Base-by-base conservation (phyloP, 2,113 vertebrate genomes). In the Vidua chalybeata region DNA sequence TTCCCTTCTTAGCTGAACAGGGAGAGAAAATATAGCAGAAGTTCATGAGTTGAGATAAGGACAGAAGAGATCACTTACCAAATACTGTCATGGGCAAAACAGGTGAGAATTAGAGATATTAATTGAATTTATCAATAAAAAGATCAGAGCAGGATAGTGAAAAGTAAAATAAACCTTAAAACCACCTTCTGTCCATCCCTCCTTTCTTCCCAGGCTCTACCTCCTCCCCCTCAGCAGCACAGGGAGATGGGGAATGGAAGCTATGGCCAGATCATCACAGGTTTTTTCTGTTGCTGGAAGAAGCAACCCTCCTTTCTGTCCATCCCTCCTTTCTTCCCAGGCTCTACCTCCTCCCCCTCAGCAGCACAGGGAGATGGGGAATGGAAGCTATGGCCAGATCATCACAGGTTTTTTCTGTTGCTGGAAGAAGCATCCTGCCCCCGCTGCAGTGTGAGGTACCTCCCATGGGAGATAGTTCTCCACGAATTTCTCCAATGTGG, bases 391-490 rank as follows among this genome's bases (percentile, higher is more conserved):
- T 45, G 21, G 5, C 30, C 21, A 37, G 39, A 7, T 31, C 21
- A 45, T 73, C 39, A 45, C 33, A 63, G 46, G 13, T 8, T 63
- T 17, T 7, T 31, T 48, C 56, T 31, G 67, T 21, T 26, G 26
- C 46, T 62, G 26, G 15, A 33, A 54, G 8, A 21, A 12, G 56
- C 72, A 33, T 54, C 68, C 48, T 72, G 39, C 10, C 27, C 56
- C 27, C 45, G 48, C 39, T 62, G 46, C 33, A 72, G 20, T 6
- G 33, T n/a, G 30, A 15, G 24, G 12, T 28, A 3, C 2, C 4
- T 41, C 35, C 15, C 54, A 69, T 0, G 0, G 23, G 45, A 69
- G 14, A 69, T 11, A 58, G 45, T 1, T 28, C 35, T 41, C 9
- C 23, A 15, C 13, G 5, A 59, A 41, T 30, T 48, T 48, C 41